phyloP scores from a whole-genome alignment of 2,888 invertebrate species.

The Rhamnusium bicolor region DNA sequence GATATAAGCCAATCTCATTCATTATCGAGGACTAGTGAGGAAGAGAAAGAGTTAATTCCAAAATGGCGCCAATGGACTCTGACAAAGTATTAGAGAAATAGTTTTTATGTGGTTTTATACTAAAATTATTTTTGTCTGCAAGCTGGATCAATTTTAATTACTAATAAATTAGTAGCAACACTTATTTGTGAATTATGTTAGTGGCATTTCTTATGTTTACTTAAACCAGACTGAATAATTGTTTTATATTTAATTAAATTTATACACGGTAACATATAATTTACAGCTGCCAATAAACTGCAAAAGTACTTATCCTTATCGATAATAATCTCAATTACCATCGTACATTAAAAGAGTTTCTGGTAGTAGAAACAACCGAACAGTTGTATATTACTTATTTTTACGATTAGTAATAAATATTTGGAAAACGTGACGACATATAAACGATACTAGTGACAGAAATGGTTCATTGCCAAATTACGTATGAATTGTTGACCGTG shows the following conservation, averaged over 20 bases:
- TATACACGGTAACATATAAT: slow-evolving; percentile 24
- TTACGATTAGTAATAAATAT: slow-evolving; percentile 41
- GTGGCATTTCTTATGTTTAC: slow-evolving; percentile 17
- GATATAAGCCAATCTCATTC: no score
- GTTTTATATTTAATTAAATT: slow-evolving; percentile 33
- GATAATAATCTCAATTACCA: slow-evolving; percentile 28
- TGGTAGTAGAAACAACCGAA: slow-evolving; percentile 20
- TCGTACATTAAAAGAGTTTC: slow-evolving; percentile 23
- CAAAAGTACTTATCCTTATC: slow-evolving; percentile 31
- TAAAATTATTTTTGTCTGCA: no score
- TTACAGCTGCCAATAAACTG: slow-evolving; percentile 31
- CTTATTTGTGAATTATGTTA: background rate
- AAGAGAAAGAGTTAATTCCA: no score
- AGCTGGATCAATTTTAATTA: background rate
- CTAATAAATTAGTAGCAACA: no score
- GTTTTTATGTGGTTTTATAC: no score
- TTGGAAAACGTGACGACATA: slow-evolving; percentile 38
- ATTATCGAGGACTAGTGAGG: no score
- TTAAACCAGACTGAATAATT: slow-evolving; percentile 16
- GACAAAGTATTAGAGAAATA: no score
- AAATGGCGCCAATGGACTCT: no score
- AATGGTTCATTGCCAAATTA: slow-evolving; percentile 54
- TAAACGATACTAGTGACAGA: slow-evolving; percentile 39
- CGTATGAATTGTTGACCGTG: slow-evolving; percentile 47
- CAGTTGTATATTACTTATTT: slow-evolving; percentile 34